Evolutionary conservation across 2,113 vertebrate species (phyloP).

Genomic region (Telmatochromis sp.): DNA sequence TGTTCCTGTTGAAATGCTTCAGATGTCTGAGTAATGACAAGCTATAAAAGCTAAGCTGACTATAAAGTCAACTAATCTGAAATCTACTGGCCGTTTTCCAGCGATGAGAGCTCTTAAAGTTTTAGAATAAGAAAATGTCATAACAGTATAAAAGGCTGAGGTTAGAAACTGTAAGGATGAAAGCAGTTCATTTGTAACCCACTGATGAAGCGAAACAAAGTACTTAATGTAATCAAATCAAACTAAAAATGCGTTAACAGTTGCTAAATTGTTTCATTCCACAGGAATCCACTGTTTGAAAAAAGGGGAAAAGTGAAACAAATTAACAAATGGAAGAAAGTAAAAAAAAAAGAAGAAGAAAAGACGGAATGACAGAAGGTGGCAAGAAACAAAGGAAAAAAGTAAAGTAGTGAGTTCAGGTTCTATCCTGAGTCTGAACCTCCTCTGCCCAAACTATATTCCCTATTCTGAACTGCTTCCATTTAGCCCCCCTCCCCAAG

Average conservation of each 20-base stretch:
- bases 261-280: not conserved
- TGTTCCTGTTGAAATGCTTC: conserved; percentile 58
- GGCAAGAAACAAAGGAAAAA: not conserved
- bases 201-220: not conserved
- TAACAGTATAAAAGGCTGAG: not conserved
- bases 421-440: not conserved
- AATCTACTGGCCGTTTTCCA: conserved; percentile 23
- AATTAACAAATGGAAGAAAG: not conserved
- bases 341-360: not conserved
- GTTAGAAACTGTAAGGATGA: not conserved
- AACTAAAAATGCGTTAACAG: not conserved
- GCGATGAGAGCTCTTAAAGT: not conserved
- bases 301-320: not conserved
- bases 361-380: not conserved
- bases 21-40: conserved; percentile 59
- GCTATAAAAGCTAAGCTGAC: conserved; percentile 54
- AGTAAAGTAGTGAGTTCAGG: not conserved
- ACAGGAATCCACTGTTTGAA: not conserved
- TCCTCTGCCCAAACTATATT: not conserved
- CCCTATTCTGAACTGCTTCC: not conserved
- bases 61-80: conserved; percentile 55
- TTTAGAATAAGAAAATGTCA: conserved; percentile 7
- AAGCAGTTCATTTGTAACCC: not conserved
- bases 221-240: not conserved
- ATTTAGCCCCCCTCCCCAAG: not conserved